Percentiles rank a stretch among this genome's conserved stretches.
These are phyloP conservation scores for Lepidochitona cinerea DNA, from an alignment of 2,888 invertebrate genomes.

Conservation along the genomic window DNA sequence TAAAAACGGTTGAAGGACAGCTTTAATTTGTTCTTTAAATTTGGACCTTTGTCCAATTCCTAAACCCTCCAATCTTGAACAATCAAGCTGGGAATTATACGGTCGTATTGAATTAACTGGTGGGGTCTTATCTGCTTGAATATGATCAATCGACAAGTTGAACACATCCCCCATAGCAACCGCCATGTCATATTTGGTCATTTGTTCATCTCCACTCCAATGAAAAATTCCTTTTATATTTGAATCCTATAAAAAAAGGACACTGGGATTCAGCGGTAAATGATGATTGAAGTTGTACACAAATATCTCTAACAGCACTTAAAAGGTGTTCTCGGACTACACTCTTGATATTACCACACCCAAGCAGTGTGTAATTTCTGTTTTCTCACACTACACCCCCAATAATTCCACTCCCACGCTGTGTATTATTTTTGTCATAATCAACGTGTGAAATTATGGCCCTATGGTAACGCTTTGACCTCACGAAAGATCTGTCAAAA, in stretches of 20 bases:
- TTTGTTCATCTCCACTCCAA: constrained; percentile 72
- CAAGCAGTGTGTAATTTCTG: too few relatives aligned
- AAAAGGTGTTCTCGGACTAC: too few relatives aligned
- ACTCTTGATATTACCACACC: too few relatives aligned
- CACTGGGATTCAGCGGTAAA: too few relatives aligned
- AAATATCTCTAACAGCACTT: too few relatives aligned
- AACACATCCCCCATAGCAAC: constrained; percentile 71
- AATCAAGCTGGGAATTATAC: constrained; percentile 69
- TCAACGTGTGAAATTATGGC: too few relatives aligned
- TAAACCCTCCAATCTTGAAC: constrained; percentile 61
- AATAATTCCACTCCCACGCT: too few relatives aligned
- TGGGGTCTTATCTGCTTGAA: constrained; percentile 63
- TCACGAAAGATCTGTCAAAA: too few relatives aligned
- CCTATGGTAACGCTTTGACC: too few relatives aligned
- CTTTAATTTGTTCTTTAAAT: constrained; percentile 67
- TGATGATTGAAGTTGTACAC: too few relatives aligned
- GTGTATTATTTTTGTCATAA: too few relatives aligned
- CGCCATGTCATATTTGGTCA: constrained; percentile 74
- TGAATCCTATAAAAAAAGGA: constrained; percentile 50
- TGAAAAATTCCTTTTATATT: constrained; percentile 72
- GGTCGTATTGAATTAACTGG: constrained; percentile 68
- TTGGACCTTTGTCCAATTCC: constrained; percentile 67
- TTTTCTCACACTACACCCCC: too few relatives aligned
- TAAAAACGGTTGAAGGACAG: constrained; percentile 29
- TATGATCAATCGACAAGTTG: constrained; percentile 66